Base-by-base conservation (phyloP, 2,888 invertebrate species). In the Physocephala rufipes region DNA sequence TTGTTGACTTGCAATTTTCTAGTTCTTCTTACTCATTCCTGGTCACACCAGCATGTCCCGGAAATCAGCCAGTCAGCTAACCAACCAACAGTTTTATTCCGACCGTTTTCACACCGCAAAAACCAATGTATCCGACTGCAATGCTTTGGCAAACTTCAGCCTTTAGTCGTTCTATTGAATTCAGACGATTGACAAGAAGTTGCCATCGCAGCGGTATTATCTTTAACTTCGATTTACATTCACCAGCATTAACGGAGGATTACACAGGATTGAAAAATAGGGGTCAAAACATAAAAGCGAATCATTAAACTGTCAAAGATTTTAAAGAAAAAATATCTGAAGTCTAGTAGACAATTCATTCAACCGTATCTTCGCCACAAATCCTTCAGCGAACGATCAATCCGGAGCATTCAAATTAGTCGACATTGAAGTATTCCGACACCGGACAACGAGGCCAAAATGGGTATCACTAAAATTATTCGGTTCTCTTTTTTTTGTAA, bases 391-490 rank as follows among this genome's bases (percentile, higher is more conserved):
- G 45, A 59, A 58, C 24, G 45, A 28, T 13, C 53, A 55, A 55
- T 36, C 55, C n/a, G n/a, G 21, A n/a, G 13, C 47, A 59, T 67
- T 67, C 47, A 49, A 67, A 67, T 67, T 45, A 67, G 67, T 67
- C 59, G 30, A 59, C 59, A 59, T 47, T 59, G 59, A 47, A 59
- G 21, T 36, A 45, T 19, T n/a, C 13, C 47, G 47, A 59, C 26
- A 16, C 4, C 36, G 9, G 4, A 36, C 36, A 9, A 7, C 4
- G 36, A 36, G 4, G 36, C 36, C 4, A 7, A 36, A 36, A 36
- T 9, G 36, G 9, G 36, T 36, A 36, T 9, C n/a, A n/a, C n/a
- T n/a, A n/a, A n/a, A n/a, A n/a, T n/a, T n/a, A n/a, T n/a, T n/a
- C n/a, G n/a, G n/a, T n/a, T n/a, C n/a, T n/a, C n/a, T n/a, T n/a